These are phyloP conservation scores for Esperia sulphurella DNA, from an alignment of 2,888 invertebrate species.

Conservation along the genomic window DNA sequence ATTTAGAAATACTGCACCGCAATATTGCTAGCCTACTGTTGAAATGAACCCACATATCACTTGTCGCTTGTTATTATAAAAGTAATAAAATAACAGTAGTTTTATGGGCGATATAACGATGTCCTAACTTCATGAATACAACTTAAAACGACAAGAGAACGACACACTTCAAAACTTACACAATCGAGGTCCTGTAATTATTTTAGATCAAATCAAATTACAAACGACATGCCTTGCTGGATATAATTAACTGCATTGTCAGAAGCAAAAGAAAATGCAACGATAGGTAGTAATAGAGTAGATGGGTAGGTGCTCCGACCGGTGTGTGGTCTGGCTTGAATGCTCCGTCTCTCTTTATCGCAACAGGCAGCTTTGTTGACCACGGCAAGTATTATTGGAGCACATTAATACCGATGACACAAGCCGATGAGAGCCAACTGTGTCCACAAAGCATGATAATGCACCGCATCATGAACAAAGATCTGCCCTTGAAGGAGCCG, in stretches of 20 bases:
- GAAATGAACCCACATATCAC: too few species aligned
- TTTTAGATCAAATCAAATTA: neutral
- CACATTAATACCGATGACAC: conserved; percentile 75
- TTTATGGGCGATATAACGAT: too few species aligned
- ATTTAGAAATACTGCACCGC: too few species aligned
- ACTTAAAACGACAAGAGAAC: too few species aligned
- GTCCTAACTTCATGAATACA: too few species aligned
- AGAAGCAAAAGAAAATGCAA: neutral
- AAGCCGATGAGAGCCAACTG: conserved; percentile 73
- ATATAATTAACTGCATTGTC: neutral
- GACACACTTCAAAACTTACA: too few species aligned
- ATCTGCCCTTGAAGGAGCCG: conserved; percentile 64
- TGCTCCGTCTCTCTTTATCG: conserved; percentile 58
- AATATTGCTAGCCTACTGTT: too few species aligned
- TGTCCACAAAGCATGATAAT: conserved; percentile 67
- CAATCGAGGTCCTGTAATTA: too few species aligned
- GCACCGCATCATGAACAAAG: conserved; percentile 58
- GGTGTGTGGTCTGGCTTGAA: conserved; percentile 68
- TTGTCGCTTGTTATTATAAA: too few species aligned
- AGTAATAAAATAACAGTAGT: too few species aligned
- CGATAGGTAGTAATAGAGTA: conserved; percentile 5
- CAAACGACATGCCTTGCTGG: neutral
- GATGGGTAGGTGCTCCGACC: conserved; percentile 32
- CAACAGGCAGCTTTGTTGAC: conserved; percentile 66
- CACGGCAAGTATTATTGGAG: conserved; percentile 65